Conservation (phyloP, 2,797 vertebrate species). For the Tachyglossus aculeatus region DNA sequence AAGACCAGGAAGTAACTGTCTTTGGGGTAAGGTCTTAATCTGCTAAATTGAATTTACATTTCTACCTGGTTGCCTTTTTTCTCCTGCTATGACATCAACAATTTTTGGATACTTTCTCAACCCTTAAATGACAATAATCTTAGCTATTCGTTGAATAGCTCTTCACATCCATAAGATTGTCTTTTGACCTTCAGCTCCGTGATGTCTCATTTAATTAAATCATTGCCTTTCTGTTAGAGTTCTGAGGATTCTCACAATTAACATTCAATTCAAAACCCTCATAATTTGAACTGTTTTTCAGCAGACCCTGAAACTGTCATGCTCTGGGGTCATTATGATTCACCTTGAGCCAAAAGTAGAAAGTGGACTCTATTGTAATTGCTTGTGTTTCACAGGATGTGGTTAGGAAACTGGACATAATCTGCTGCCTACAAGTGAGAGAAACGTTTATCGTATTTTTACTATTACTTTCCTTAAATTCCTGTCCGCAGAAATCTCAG, state of each 20-base stretch:
- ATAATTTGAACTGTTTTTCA: slow-evolving; percentile 24
- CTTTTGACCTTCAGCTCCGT: slow-evolving; percentile 1
- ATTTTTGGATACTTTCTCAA: not conserved
- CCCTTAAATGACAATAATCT: slow-evolving; percentile 20
- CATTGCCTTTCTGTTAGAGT: slow-evolving; percentile 1
- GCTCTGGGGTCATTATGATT: not conserved
- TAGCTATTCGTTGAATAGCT: not conserved
- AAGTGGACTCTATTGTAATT: no score
- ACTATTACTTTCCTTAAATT: not conserved
- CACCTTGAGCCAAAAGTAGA: not conserved
- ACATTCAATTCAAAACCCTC: not conserved
- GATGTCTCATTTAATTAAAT: slow-evolving; percentile 22
- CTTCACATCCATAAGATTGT: slow-evolving; percentile 5
- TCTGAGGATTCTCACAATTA: not conserved
- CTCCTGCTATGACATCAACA: not conserved
- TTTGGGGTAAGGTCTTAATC: not conserved
- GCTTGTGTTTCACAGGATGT: no score
- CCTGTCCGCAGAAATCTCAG: not conserved
- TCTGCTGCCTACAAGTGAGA: not conserved
- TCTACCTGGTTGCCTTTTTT: not conserved
- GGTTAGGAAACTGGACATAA: not conserved
- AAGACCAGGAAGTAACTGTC: no score
- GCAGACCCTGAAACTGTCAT: not conserved
- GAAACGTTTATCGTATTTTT: not conserved
- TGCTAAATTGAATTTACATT: not conserved